These are phyloP conservation scores for Alectura lathami DNA, from an alignment of 2,113 vertebrate genomes.

Conservation along the genomic window DNA sequence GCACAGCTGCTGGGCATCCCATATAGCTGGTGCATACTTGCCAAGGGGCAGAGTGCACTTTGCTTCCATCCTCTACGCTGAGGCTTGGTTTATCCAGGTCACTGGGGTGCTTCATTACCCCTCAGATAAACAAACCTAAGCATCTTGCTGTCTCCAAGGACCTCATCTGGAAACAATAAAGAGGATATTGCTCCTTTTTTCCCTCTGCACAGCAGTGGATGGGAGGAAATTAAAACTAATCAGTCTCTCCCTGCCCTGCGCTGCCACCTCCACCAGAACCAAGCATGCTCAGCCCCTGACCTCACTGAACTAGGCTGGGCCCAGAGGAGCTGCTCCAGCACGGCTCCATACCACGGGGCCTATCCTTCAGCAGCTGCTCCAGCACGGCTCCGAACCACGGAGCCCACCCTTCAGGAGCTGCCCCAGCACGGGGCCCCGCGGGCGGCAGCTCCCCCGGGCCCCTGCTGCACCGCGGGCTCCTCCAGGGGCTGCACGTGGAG, in stretches of 20 bases:
- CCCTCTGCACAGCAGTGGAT: not conserved
- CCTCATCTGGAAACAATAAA: not conserved
- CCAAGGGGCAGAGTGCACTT: not conserved
- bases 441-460: not conserved
- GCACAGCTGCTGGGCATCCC: not conserved
- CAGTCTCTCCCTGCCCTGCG: not conserved
- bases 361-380: too few species aligned
- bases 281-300: not conserved
- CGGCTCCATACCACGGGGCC: not conserved
- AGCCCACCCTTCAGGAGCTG: not conserved
- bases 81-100: not conserved
- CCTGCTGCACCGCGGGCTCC: not conserved
- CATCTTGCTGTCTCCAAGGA: not conserved
- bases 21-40: not conserved
- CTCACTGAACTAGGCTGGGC: not conserved
- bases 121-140: not conserved
- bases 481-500: not conserved
- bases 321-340: not conserved
- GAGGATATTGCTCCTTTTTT: not conserved
- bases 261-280: not conserved
- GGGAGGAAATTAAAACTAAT: not conserved
- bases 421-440: not conserved
- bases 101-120: not conserved
- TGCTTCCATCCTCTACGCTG: not conserved
- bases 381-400: too few species aligned